These are phyloP conservation scores for Chymomyza fuscimana DNA, from an alignment of 2,888 invertebrate genomes.

Conservation along the genomic window DNA sequence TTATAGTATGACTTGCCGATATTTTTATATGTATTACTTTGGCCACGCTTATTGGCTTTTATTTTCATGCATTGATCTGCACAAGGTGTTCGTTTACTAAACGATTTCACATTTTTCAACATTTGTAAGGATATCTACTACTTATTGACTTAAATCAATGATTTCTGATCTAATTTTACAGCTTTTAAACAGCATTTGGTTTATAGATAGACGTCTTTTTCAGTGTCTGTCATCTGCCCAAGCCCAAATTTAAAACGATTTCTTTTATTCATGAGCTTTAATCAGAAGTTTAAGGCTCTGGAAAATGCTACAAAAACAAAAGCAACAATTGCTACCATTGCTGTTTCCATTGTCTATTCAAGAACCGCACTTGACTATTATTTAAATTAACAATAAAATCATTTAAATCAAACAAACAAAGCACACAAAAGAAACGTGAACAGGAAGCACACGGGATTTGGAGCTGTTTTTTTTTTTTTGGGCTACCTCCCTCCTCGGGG, in stretches of 20 bases:
- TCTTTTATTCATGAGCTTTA: slow-evolving; percentile 20
- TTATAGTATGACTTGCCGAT: too few species aligned
- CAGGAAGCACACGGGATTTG: slow-evolving; percentile 7
- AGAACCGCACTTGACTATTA: slow-evolving; percentile 21
- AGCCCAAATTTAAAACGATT: slow-evolving; percentile 4
- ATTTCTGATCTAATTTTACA: slow-evolving; percentile 13
- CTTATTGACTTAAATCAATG: neutral
- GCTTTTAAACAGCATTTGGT: neutral
- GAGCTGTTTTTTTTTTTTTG: neutral
- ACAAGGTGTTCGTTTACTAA: too few species aligned
- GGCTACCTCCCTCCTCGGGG: too few species aligned
- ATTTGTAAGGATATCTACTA: too few species aligned
- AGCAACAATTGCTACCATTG: slow-evolving; percentile 2
- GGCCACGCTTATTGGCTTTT: too few species aligned
- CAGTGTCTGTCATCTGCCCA: slow-evolving; percentile 10
- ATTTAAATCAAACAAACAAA: slow-evolving; percentile 47
- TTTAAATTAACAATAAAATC: slow-evolving; percentile 15
- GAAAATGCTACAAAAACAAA: neutral
- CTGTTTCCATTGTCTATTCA: slow-evolving; percentile 13
- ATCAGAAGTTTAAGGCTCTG: slow-evolving; percentile 10
- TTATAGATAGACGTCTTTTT: neutral
- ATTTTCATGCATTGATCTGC: too few species aligned
- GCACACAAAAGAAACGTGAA: slow-evolving; percentile 28
- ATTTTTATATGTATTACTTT: too few species aligned
- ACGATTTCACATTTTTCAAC: too few species aligned